Evolutionary conservation across 2,888 invertebrate genomes (phyloP).

Genomic region (Agriotes lineatus): DNA sequence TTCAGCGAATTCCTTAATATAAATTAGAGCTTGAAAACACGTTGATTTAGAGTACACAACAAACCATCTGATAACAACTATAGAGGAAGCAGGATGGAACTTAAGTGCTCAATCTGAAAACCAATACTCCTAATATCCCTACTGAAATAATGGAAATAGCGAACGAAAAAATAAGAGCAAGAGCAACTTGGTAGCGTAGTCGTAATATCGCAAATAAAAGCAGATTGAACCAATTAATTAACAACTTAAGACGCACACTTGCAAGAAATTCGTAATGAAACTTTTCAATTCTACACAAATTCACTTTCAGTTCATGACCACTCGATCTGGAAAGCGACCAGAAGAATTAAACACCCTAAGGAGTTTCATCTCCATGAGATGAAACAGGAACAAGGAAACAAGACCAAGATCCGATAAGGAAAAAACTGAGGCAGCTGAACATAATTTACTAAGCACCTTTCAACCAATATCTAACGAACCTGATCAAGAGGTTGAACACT

Average conservation of each 20-base stretch:
- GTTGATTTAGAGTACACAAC: not conserved
- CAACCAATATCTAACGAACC: not conserved
- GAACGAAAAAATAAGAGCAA: not conserved
- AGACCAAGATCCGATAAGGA: not conserved
- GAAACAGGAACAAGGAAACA: too few relatives aligned
- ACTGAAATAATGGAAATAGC: not conserved
- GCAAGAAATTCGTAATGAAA: not conserved
- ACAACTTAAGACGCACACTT: not conserved
- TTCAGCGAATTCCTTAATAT: not conserved
- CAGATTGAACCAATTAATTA: not conserved
- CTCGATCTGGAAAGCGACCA: not conserved
- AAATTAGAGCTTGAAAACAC: not conserved
- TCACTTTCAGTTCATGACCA: not conserved
- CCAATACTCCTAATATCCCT: slow-evolving; percentile 3
- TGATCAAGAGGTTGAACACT: not conserved
- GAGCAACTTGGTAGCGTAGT: slow-evolving; percentile 1
- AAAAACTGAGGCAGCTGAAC: not conserved
- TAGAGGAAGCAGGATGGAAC: not conserved
- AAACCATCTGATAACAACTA: not conserved
- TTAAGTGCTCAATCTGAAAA: not conserved
- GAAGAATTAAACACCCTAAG: not conserved
- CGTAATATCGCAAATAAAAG: not conserved
- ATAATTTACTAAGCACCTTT: not conserved
- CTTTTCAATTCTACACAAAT: not conserved
- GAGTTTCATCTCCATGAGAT: too few relatives aligned